A percentile compares a stretch with the other conserved stretches of the same genome.
Conservation (phyloP, 2,797 vertebrate genomes). For the Morelia viridis region DNA sequence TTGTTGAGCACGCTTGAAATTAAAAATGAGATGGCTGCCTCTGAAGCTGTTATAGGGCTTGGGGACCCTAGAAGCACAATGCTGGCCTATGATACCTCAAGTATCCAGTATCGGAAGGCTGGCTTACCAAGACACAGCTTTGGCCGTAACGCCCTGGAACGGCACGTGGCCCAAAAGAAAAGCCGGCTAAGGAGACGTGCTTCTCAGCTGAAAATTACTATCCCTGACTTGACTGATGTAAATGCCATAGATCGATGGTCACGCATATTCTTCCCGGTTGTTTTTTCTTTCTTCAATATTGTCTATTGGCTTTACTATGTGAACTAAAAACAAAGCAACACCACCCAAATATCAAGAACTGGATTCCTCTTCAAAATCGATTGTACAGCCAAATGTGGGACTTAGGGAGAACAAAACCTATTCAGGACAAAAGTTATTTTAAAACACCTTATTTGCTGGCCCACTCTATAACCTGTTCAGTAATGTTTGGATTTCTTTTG, state of each 20-base stretch:
- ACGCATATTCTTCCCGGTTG: constrained; percentile 96
- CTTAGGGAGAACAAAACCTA: constrained; percentile 78
- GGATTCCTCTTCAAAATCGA: constrained; percentile 75
- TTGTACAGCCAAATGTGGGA: constrained; percentile 83
- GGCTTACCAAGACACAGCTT: constrained; percentile 91
- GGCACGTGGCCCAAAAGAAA: constrained; percentile 94
- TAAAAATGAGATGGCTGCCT: constrained; percentile 96
- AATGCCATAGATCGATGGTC: constrained; percentile 99
- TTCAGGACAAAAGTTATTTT: constrained; percentile 84
- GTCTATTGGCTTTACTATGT: constrained; percentile 99
- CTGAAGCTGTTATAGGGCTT: constrained; percentile 91
- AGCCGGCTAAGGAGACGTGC: constrained; percentile 91
- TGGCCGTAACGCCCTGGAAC: constrained; percentile 89
- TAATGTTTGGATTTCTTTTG: constrained; percentile 70
- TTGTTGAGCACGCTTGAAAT: constrained; percentile 95
- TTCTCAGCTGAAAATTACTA: constrained; percentile 95
- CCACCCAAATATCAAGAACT: constrained; percentile 72
- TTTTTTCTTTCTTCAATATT: constrained; percentile 97
- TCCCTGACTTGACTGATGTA: constrained; percentile 98
- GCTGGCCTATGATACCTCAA: constrained; percentile 92
- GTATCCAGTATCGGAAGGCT: constrained; percentile 93
- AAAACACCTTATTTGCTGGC: constrained; percentile 90
- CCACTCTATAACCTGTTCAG: constrained; percentile 75
- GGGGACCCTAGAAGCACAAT: constrained; percentile 92
- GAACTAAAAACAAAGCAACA: constrained; percentile 82